Evolutionary conservation across 1,140 invertebrate species (phyloP), one percentile per base, ranked within the genome.

Genomic region (Drosophila paulistorum): DNA sequence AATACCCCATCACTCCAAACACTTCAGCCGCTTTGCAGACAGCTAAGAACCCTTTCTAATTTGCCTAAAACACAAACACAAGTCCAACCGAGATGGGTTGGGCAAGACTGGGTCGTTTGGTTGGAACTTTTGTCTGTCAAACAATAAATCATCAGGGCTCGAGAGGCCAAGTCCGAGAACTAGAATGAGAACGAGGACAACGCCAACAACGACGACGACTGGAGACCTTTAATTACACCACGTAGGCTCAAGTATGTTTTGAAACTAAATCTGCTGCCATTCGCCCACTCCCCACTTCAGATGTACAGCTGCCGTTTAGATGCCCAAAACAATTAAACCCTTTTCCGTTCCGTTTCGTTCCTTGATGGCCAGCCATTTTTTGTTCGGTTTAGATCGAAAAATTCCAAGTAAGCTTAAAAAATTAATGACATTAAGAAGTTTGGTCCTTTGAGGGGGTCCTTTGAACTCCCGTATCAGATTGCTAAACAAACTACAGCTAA

Each of bases 361-460:
- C 72, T 74, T 81, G 74, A 73, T 84, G 84, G 80, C 68, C 80
- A 67, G 84, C 80, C 77, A 81, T 89, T 89, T 79, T 89, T 73
- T 71, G 77, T 67, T 37, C 17, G 48, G 30, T 55, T 14, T n/a
- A 14, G 42, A 48, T 48, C 45, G 45, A 17, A n/a, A 62, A 79
- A 89, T 89, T 87, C 80, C 71, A 89, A 89, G 85, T 79, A 78
- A 90, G 85, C 84, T 90, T 90, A 90, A 81, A 90, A 89, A 89
- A 84, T 90, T 84, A 89, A 90, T 85, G 85, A 85, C 81, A 89
- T 90, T 79, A 89, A 90, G 84, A 89, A 89, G 85, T 79, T 90
- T 77, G 73, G 67, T 74, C 65, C 76, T 74, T 65, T 39, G 3
- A 57, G 72, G 69, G 69, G 60, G 60, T 30, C 5, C 30, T 7